Evolutionary conservation across 2,888 invertebrate genomes (phyloP), one percentile per base, ranked within the genome.

Genomic region (Eupelmus urozonus): DNA sequence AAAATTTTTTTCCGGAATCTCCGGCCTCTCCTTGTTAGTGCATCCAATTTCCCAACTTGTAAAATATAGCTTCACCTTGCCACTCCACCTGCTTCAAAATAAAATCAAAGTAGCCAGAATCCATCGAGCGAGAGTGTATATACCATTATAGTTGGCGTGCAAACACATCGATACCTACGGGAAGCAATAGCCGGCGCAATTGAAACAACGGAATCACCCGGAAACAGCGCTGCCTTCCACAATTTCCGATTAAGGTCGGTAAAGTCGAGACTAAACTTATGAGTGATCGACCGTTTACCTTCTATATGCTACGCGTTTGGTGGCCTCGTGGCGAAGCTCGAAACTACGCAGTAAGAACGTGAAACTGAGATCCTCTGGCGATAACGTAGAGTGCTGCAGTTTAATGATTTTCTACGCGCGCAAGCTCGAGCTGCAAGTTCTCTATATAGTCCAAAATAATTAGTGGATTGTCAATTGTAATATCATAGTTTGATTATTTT

Each of bases 221-320:
- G 82, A 85, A 84, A 82, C 82, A 81, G 81, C 62, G 77, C 40
- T 83, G 75, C 63, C 74, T 76, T 72, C 40, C 59, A 78, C 71
- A 82, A 83, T 84, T 82, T 84, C 82, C 82, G 81, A 75, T 81
- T 62, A 77, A 71, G 80, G 84, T 82, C 83, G 84, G 83, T 84
- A 84, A 84, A 73, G 82, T 78, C 81, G 85, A 82, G 62, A 82
- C n/a, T 78, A 69, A n/a, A 42, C 9, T 3, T 3, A 18, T 7
- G 2, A 13, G 23, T 59, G 73, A 74, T 78, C 78, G 78, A 74
- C 65, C 16, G 65, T 20, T 62, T 40, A 20, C 25, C 40, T 4
- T 34, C 62, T 49, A 7, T 20, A 51, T 42, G 9, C 9, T 27
- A 23, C 16, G 40, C 16, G 2, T 4, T 13, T 20, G 34, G 49